Evolutionary conservation across 2,888 invertebrate species (phyloP).

Genomic region (Brachypalpus laphriformis): DNA sequence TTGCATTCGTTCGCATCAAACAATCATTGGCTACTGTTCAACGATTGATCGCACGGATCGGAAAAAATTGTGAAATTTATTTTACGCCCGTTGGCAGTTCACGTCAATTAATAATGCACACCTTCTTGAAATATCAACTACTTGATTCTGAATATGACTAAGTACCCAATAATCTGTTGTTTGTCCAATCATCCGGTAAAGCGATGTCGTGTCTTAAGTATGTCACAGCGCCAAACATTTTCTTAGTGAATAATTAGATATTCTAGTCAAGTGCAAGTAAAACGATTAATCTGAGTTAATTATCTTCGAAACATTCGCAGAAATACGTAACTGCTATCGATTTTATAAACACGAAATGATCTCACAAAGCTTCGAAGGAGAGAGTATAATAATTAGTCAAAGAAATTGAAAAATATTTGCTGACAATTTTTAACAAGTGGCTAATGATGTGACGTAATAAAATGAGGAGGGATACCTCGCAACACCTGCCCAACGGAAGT

Average conservation of each 20-base stretch:
- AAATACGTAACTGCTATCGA: background rate
- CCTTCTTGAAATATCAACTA: background rate
- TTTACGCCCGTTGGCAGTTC: no score
- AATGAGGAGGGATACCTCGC: no score
- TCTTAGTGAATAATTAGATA: background rate
- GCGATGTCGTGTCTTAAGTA: background rate
- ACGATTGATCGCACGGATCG: background rate
- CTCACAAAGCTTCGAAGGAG: background rate
- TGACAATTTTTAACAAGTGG: background rate
- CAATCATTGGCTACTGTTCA: conserved; percentile 16
- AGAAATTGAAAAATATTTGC: background rate
- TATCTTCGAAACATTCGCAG: background rate
- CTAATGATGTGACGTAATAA: no score
- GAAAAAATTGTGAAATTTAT: no score
- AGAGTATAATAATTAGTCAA: background rate
- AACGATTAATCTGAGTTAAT: background rate
- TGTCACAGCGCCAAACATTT: background rate
- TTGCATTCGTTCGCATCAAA: conserved; percentile 23
- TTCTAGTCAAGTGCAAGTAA: background rate
- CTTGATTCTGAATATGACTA: background rate
- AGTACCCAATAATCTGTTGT: background rate
- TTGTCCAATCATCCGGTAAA: background rate
- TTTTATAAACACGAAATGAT: background rate
- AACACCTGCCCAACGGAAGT: no score
- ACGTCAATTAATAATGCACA: background rate